Base-by-base conservation (phyloP, 2,113 vertebrate species). In the Egretta garzetta region DNA sequence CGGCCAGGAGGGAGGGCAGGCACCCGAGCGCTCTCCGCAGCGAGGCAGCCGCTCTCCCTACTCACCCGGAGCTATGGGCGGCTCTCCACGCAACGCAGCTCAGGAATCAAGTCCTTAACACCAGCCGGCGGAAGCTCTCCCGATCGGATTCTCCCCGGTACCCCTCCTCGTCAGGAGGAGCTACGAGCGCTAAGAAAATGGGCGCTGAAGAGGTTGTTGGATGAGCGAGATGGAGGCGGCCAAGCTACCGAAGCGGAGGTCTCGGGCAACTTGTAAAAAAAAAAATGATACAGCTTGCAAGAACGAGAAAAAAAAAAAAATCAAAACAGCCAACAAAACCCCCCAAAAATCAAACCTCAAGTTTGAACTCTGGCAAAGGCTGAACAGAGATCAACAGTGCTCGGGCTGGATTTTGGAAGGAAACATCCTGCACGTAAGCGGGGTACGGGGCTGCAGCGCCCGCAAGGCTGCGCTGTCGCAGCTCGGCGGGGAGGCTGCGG, bases 371-470 rank as follows among this genome's bases (percentile, higher is more conserved):
- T 87, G 89, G 92, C 62, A 63, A 64, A 35, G 8, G 1, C 32
- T n/a, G 45, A 83, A 50, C 28, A 58, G 23, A 86, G 71, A 32
- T 7, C 4, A 18, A 50, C 53, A 77, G 75, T 12, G 82, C 68
- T 88, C 33, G 22, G 79, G 76, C 20, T 52, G 26, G 14, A 19
- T 15, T 73, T 7, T 55, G 74, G 87, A 88, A 62, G 55, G 84
- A 93, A 92, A 72, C 86, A 72, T 86, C 76, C 91, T 76, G 90
- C 92, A 93, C 2, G 24, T 10, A 52, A 95, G 83, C 56, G 67
- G 49, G 77, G 49, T 16, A 14, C 16, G 8, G 6, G 30, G 47
- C 45, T 5, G 10, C 71, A n/a, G 63, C 0, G 22, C 39, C 60
- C 8, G 18, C 33, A 24, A 33, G 4, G 28, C 37, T 13, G 8